Conservation (phyloP, 2,888 invertebrate species). For the Cosmorhoe ocellata region DNA sequence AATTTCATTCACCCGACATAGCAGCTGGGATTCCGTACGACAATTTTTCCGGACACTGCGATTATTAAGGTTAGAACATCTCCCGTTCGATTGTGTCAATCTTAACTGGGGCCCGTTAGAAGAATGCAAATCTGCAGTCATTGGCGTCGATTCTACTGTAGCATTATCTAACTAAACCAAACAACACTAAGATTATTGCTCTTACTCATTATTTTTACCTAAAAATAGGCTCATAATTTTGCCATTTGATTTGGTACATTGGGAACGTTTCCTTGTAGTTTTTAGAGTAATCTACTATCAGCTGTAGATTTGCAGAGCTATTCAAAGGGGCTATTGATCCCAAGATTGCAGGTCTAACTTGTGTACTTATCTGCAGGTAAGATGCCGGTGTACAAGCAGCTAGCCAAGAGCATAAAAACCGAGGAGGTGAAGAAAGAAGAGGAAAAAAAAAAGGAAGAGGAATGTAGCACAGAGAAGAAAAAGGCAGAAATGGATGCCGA, state of each 20-base stretch:
- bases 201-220: too few relatives aligned
- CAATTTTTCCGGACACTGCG: background rate
- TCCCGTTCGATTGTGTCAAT: slow-evolving; percentile 9
- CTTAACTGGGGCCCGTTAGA: background rate
- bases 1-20: slow-evolving; percentile 18
- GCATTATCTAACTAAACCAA: too few relatives aligned
- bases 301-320: slow-evolving; percentile 3
- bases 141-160: too few relatives aligned
- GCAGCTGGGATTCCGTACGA: slow-evolving; percentile 24
- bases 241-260: too few relatives aligned
- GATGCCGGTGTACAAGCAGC: slow-evolving; percentile 89
- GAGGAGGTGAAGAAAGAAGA: slow-evolving; percentile 57
- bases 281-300: too few relatives aligned
- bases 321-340: background rate
- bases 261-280: too few relatives aligned
- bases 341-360: background rate
- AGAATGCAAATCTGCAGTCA: slow-evolving; percentile 2
- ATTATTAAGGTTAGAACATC: slow-evolving; percentile 25
- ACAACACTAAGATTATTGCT: too few relatives aligned
- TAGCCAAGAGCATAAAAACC: slow-evolving; percentile 54
- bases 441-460: slow-evolving; percentile 68
- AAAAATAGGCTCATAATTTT: too few relatives aligned
- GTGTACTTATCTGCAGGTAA: slow-evolving; percentile 65
- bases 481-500: slow-evolving; percentile 81
- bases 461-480: slow-evolving; percentile 66